Base-by-base conservation (phyloP, 2,888 invertebrate genomes). In the Andrena chrysosceles region DNA sequence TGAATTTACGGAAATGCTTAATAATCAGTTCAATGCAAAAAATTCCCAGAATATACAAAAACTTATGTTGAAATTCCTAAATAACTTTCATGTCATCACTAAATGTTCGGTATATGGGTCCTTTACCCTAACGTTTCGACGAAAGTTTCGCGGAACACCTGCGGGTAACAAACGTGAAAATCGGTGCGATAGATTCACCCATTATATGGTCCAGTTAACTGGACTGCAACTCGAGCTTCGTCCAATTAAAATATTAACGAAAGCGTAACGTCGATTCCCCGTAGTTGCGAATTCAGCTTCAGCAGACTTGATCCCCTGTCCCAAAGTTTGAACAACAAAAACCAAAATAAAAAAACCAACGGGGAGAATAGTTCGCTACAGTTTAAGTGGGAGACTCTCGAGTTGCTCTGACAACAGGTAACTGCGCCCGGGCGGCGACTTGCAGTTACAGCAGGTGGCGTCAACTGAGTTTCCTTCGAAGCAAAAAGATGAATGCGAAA, bases 351-450 rank as follows among this genome's bases (percentile, higher is more conserved):
- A n/a, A 8, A n/a, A 6, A 31, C 3, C 0, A 42, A 1, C 42
- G 4, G 16, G 42, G 59, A 26, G 31, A 29, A 60, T 31, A 60
- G n/a, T 29, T 60, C 4, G 60, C 29, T 26, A 6, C 29, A 59
- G 29, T 59, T 29, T 59, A 60, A 60, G 60, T 60, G 16, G n/a
- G 31, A 60, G 29, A n/a, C 26, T 29, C 60, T 33, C 60, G 29
- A 31, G 60, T 60, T 60, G n/a, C 31, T 60, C 60, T n/a, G 31
- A 60, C 31, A 60, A 60, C 60, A 60, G 60, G 60, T 60, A 60
- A 60, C 60, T n/a, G 60, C 26, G 64, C 20, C 35, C 35, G 10
- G 10, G 0, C 42, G 33, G 42, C 3, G 42, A 64, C 64, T 64
- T 26, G 23, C 26, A 23, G 64, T 35, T 42, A 16, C 10, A 48